Evolutionary conservation across 2,797 vertebrate species (phyloP).

Genomic region (Sebastes itinus): DNA sequence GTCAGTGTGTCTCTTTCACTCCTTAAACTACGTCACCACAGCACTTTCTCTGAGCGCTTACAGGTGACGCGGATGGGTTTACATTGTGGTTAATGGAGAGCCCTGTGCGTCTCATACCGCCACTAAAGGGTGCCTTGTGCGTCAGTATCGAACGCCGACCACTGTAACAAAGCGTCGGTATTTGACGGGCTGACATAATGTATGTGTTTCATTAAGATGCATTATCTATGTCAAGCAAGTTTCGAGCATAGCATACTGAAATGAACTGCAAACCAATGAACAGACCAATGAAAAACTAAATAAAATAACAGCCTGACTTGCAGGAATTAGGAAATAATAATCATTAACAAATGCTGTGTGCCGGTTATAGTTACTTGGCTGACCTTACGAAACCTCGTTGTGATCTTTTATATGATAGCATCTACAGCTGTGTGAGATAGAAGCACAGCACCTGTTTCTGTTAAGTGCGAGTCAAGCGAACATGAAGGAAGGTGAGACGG

Average conservation of each 20-base stretch:
- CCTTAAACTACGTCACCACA: too few species aligned
- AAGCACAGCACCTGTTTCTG: background rate
- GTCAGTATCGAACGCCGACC: too few species aligned
- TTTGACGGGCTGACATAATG: too few species aligned
- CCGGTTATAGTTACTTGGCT: background rate
- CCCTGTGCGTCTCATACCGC: too few species aligned
- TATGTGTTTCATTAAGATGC: too few species aligned
- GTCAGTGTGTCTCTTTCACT: too few species aligned
- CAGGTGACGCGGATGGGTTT: too few species aligned
- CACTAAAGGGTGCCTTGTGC: too few species aligned
- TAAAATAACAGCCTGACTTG: too few species aligned
- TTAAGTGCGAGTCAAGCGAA: background rate
- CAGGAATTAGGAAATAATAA: background rate
- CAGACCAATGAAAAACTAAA: background rate
- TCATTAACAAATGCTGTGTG: background rate
- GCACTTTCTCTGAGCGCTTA: too few species aligned
- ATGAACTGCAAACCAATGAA: background rate
- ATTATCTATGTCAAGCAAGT: background rate
- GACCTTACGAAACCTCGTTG: background rate
- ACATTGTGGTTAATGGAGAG: too few species aligned
- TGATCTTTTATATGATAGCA: background rate
- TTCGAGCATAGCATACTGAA: background rate
- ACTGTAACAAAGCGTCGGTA: too few species aligned
- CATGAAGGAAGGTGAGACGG: background rate
- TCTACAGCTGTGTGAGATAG: background rate